phyloP scores from a whole-genome alignment of 2,113 vertebrate species.

The Anoura caudifer region DNA sequence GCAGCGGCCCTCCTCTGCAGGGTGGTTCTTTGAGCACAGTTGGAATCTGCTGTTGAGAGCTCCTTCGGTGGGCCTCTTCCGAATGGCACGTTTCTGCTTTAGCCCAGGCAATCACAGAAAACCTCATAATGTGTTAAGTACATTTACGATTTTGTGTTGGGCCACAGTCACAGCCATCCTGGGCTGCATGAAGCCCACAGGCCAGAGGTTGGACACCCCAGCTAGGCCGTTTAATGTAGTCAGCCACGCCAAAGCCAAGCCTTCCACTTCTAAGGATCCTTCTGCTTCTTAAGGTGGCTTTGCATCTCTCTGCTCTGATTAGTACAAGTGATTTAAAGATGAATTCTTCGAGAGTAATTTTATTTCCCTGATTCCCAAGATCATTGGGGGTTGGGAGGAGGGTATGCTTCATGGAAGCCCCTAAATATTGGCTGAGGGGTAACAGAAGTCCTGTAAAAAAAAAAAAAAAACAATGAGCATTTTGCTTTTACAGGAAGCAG shows the following conservation, averaged over 20 bases:
- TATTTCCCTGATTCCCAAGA: not conserved
- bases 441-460: slow-evolving; percentile 34
- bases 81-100: not conserved
- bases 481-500: not conserved
- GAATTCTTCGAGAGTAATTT: not conserved
- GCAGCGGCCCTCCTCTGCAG: not conserved
- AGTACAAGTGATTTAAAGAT: not conserved
- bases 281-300: not conserved
- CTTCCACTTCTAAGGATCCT: not conserved
- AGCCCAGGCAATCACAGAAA: too few species aligned
- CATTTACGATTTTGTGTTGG: too few species aligned
- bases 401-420: not conserved
- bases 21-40: fast-evolving
- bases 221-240: not conserved
- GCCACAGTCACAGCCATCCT: too few species aligned
- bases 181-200: too few species aligned
- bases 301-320: not conserved
- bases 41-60: too few species aligned
- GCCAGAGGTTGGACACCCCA: too few species aligned
- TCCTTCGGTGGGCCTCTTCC: not conserved
- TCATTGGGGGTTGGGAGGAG: not conserved
- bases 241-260: not conserved
- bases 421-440: not conserved
- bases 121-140: too few species aligned
- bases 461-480: slow-evolving; percentile 44